Conservation (phyloP, 1,140 invertebrate genomes). For the Drosophila funebris region DNA sequence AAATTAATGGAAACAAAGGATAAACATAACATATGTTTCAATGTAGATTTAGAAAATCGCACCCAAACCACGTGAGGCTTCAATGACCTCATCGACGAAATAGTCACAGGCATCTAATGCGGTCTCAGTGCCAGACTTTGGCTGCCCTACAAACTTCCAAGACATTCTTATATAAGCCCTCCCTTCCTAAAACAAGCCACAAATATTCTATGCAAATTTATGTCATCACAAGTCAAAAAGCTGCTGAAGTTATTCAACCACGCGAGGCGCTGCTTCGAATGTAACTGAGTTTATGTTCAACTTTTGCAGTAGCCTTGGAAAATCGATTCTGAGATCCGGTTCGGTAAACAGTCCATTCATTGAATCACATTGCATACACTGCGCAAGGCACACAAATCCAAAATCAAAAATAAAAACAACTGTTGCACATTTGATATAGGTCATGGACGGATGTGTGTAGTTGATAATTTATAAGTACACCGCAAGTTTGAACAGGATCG, state of each 20-base stretch:
- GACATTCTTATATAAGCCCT: conserved; percentile 67
- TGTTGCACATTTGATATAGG: conserved; percentile 59
- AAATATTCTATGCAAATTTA: conserved; percentile 29
- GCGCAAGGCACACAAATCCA: conserved; percentile 66
- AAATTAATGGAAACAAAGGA: neutral
- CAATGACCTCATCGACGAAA: conserved; percentile 87
- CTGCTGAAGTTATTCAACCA: conserved; percentile 15
- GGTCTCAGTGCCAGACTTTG: conserved; percentile 84
- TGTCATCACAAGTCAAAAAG: conserved; percentile 8
- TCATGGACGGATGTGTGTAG: conserved; percentile 2
- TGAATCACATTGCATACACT: conserved; percentile 45
- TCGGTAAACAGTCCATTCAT: conserved; percentile 58
- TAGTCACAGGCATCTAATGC: conserved; percentile 88
- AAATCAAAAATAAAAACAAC: conserved; percentile 52
- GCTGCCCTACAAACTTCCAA: conserved; percentile 79
- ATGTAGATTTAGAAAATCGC: neutral
- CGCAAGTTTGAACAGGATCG: conserved; percentile 12
- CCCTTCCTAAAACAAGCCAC: neutral
- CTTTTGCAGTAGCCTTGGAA: conserved; percentile 39
- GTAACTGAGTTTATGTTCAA: conserved; percentile 43
- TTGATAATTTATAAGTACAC: neutral
- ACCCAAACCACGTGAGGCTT: conserved; percentile 56
- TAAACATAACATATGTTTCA: conserved; percentile 27
- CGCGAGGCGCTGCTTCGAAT: conserved; percentile 29
- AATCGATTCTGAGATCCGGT: conserved; percentile 62